These are phyloP conservation scores for Lycodopsis pacificus DNA, from an alignment of 2,797 vertebrate genomes.

Conservation along the genomic window DNA sequence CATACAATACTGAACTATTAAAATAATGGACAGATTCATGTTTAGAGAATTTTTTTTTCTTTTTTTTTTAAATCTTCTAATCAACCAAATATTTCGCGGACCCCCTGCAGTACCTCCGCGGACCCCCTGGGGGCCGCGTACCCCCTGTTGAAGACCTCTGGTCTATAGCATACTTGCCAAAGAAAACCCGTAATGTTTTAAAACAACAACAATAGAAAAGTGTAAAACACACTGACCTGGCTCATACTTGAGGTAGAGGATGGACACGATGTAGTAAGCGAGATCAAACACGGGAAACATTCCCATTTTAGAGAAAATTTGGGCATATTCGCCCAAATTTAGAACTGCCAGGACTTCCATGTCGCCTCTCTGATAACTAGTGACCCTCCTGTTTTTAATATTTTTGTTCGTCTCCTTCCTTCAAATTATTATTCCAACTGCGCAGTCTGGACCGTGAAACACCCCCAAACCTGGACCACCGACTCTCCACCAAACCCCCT, in stretches of 20 bases:
- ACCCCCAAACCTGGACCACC: slow-evolving; percentile 64
- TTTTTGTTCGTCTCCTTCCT: not conserved
- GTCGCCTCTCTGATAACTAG: slow-evolving; percentile 35
- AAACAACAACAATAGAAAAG: not conserved
- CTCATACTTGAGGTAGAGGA: slow-evolving; percentile 98
- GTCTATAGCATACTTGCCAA: not conserved
- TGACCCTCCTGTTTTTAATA: not conserved
- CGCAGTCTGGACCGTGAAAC: slow-evolving; percentile 64
- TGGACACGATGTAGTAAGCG: slow-evolving; percentile 96
- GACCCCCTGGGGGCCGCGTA: too few relatives aligned
- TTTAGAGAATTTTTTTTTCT: too few relatives aligned
- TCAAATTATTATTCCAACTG: slow-evolving; percentile 54
- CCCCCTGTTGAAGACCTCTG: too few relatives aligned
- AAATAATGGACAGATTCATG: too few relatives aligned
- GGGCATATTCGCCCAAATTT: slow-evolving; percentile 90
- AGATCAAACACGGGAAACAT: slow-evolving; percentile 97
- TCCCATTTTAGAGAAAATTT: slow-evolving; percentile 92
- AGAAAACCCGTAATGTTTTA: not conserved
- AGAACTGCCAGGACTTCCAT: slow-evolving; percentile 90
- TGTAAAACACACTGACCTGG: slow-evolving; percentile 87
- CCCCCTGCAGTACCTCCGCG: too few relatives aligned
- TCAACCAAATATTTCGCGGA: too few relatives aligned
- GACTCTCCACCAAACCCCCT: slow-evolving; percentile 73
- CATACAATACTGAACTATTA: too few relatives aligned
- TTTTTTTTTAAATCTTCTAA: too few relatives aligned